A percentile compares a stretch with the other conserved stretches of the same genome.
These are phyloP conservation scores for Xestia rhomboidea DNA, from an alignment of 2,888 invertebrate species.

Conservation along the genomic window DNA sequence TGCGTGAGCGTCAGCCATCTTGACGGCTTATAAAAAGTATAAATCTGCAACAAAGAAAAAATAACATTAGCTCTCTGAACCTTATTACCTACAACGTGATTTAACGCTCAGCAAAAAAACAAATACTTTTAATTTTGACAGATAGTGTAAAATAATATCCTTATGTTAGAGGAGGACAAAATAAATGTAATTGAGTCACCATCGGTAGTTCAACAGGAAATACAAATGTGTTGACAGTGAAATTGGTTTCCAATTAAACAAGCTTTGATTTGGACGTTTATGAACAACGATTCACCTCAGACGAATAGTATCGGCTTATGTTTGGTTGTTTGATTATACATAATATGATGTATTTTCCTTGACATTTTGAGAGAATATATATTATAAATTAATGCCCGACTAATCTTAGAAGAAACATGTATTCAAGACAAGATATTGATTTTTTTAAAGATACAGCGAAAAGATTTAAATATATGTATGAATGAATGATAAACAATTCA, in stretches of 20 bases:
- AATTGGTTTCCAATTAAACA: constrained; percentile 27
- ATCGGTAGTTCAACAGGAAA: constrained; percentile 1
- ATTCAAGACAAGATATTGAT: not conserved
- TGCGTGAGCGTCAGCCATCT: constrained; percentile 72
- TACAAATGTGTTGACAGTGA: not conserved
- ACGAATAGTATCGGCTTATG: not conserved
- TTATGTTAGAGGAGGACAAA: constrained; percentile 12
- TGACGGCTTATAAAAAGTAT: constrained; percentile 55
- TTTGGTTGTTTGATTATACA: constrained; percentile 13
- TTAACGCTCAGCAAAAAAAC: not conserved
- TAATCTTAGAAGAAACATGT: constrained; percentile 15
- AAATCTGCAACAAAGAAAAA: constrained; percentile 72
- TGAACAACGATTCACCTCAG: not conserved
- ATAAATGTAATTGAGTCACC: not conserved
- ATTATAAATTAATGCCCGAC: constrained; percentile 29
- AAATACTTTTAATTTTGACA: not conserved
- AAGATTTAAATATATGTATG: constrained; percentile 12
- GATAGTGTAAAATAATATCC: constrained; percentile 4
- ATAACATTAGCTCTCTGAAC: constrained; percentile 10
- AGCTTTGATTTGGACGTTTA: not conserved
- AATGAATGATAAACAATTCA: constrained; percentile 8
- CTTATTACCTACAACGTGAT: not conserved
- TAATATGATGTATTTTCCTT: constrained; percentile 55
- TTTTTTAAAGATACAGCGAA: not conserved
- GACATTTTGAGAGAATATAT: constrained; percentile 56